Evolutionary conservation across 2,113 vertebrate species (phyloP), one percentile per base, ranked within the genome.

Genomic region (Parus major): DNA sequence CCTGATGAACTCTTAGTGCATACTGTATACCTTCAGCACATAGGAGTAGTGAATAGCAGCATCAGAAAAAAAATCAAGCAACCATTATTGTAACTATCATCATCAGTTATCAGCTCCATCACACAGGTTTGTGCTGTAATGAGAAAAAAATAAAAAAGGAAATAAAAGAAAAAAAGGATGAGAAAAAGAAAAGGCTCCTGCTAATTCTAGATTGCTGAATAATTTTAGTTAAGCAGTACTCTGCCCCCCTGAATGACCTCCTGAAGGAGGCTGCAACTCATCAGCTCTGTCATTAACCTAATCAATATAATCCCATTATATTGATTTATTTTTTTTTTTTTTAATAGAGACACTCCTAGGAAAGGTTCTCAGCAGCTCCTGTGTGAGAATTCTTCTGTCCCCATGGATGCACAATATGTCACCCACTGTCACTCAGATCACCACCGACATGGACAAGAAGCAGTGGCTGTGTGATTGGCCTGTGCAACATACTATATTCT

Each of bases 91-190:
- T 94, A 91, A 64, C 25, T 89, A 50, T 88, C 73, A 93, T 93
- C 86, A 76, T 80, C 87, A 96, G 82, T 97, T 77, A 97, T 92
- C 93, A 97, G 27, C 28, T 91, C 55, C 35, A 36, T 80, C 92
- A 97, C 73, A 90, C 44, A 85, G 46, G 28, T 95, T 86, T 96
- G 57, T 86, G n/a, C n/a, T 31, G 36, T 60, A 95, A 90, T 55
- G 13, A 56, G 78, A 89, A 82, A 64, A 42, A 68, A 39, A 42
- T 42, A 42, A 50, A 7, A 21, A 36, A 16, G 4, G 7, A 23
- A 5, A 15, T 16, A 27, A 11, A 19, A 11, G 12, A 29, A 13
- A 49, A 10, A 39, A 6, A 75, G 2, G n/a, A 6, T 31, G 3
- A n/a, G 23, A 92, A 50, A 61, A 8, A 44, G 21, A 50, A 92